Conservation (phyloP, 2,113 vertebrate species). For the Glaucomys volans region DNA sequence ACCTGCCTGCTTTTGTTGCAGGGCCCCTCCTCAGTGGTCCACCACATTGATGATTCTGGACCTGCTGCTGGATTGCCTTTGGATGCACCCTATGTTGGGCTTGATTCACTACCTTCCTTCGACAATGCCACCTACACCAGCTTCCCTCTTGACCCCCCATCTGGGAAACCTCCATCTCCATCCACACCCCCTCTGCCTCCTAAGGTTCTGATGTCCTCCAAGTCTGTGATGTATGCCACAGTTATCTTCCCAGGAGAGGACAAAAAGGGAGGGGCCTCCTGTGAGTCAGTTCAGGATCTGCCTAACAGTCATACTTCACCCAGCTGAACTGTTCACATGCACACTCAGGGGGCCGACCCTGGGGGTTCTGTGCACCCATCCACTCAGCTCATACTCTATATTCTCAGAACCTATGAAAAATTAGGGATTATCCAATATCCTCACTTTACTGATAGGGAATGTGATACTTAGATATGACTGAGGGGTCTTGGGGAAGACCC, state of each 20-base stretch:
- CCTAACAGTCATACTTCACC: not conserved
- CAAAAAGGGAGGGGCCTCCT: not conserved
- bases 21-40: not conserved
- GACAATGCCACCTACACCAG: conserved; percentile 57
- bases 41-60: not conserved
- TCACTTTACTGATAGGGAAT: not conserved
- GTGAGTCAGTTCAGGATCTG: not conserved
- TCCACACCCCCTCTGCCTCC: conserved; percentile 49
- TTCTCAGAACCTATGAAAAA: not conserved
- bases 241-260: conserved; percentile 52
- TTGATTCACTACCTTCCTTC: conserved; percentile 63
- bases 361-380: not conserved
- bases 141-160: conserved; percentile 16
- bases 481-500: not conserved
- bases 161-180: not conserved
- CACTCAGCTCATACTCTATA: not conserved
- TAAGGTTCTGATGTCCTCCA: conserved; percentile 30
- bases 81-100: not conserved
- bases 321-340: conserved; percentile 15
- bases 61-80: not conserved
- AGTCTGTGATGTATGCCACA: conserved; percentile 75
- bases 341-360: too few species aligned
- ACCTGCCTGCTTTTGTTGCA: not conserved
- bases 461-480: not conserved
- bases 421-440: not conserved